A percentile compares a stretch with the other conserved stretches of the same genome.
Conservation (phyloP, 1,140 invertebrate species). For the Saccostrea echinata region DNA sequence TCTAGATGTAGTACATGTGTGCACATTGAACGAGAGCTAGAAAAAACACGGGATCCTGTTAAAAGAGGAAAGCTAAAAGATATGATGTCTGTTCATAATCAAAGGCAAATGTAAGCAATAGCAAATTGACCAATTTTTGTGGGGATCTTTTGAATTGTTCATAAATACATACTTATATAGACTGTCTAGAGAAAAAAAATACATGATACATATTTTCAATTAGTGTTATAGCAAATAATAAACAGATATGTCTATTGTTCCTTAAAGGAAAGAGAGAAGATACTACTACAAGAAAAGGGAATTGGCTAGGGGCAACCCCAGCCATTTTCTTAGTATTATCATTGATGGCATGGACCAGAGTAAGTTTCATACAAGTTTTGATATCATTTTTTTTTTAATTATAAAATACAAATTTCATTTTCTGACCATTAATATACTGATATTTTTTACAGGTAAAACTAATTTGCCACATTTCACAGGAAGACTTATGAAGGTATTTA, state of each 20-base stretch:
- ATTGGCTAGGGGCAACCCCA: neutral
- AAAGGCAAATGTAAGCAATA: slow-evolving; percentile 47
- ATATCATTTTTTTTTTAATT: neutral
- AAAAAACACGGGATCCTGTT: slow-evolving; percentile 32
- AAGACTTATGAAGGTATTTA: slow-evolving; percentile 39
- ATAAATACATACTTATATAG: too few species aligned
- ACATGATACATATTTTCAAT: too few species aligned
- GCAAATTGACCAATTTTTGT: too few species aligned
- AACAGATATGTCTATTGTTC: too few species aligned
- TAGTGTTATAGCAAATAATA: too few species aligned
- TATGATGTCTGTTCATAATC: slow-evolving; percentile 40
- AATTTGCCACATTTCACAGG: slow-evolving; percentile 55
- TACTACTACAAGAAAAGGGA: slow-evolving; percentile 47
- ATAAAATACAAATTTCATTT: neutral
- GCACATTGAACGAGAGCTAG: slow-evolving; percentile 39
- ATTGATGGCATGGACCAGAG: slow-evolving; percentile 47
- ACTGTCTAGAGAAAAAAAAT: too few species aligned
- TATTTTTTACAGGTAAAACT: slow-evolving; percentile 45
- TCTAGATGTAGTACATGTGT: slow-evolving; percentile 45
- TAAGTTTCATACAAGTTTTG: neutral
- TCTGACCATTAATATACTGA: neutral
- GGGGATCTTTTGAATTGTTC: too few species aligned
- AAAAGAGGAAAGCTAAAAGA: neutral
- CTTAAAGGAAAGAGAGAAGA: slow-evolving; percentile 19
- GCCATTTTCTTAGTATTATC: slow-evolving; percentile 40